Evolutionary conservation across 1,140 invertebrate genomes (phyloP).

Genomic region (Neuroterus valhalla): DNA sequence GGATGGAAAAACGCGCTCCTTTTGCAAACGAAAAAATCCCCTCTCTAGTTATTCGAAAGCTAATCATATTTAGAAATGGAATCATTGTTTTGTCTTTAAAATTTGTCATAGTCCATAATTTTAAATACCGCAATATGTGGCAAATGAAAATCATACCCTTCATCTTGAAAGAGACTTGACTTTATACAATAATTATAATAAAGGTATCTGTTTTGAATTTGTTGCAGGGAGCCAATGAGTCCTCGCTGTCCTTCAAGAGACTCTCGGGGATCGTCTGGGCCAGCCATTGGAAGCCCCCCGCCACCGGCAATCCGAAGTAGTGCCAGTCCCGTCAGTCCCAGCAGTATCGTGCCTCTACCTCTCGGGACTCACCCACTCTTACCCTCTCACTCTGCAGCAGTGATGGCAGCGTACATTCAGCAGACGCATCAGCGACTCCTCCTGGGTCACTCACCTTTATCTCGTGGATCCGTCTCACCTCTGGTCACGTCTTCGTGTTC

Average conservation of each 20-base stretch:
- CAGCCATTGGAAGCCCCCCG: slow-evolving; percentile 77
- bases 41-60: too few relatives aligned
- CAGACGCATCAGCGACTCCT: slow-evolving; percentile 84
- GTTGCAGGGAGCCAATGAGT: slow-evolving; percentile 84
- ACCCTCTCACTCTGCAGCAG: slow-evolving; percentile 84
- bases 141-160: too few relatives aligned
- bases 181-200: too few relatives aligned
- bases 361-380: slow-evolving; percentile 75
- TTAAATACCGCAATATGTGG: too few relatives aligned
- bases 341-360: slow-evolving; percentile 71
- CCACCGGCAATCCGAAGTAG: slow-evolving; percentile 75
- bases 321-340: slow-evolving; percentile 74
- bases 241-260: slow-evolving; percentile 87
- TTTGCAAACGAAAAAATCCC: too few relatives aligned
- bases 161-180: too few relatives aligned
- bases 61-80: too few relatives aligned
- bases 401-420: slow-evolving; percentile 84
- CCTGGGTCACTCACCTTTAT: slow-evolving; percentile 82
- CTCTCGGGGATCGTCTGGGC: slow-evolving; percentile 80
- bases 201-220: slow-evolving; percentile 71
- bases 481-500: slow-evolving; percentile 78
- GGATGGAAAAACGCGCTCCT: too few relatives aligned
- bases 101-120: too few relatives aligned
- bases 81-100: too few relatives aligned
- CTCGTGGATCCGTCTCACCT: slow-evolving; percentile 78